phyloP scores from a whole-genome alignment of 2,888 invertebrate species.

The Laothoe populi region DNA sequence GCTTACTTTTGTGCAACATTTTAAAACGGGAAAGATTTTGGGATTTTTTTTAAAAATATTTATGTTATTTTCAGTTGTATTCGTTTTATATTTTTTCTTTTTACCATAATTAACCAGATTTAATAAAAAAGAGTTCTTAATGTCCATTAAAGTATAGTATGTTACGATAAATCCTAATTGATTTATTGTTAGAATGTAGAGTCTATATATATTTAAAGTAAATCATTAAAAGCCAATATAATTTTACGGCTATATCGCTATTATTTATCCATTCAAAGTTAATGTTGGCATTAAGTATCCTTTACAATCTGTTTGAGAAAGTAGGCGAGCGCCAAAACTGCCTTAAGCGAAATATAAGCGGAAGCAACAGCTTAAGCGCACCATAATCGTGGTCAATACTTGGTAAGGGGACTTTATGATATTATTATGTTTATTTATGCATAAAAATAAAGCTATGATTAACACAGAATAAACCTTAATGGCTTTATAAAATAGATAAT shows the following conservation, averaged over 20 bases:
- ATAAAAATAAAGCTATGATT: background rate
- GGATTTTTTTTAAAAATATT: too few relatives aligned
- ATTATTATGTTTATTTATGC: background rate
- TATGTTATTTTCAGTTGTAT: too few relatives aligned
- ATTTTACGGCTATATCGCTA: background rate
- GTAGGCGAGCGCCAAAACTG: slow-evolving; percentile 14
- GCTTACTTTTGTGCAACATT: background rate
- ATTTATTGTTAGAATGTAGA: background rate
- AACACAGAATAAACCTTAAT: too few relatives aligned
- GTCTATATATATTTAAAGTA: background rate
- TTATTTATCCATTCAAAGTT: slow-evolving; percentile 11
- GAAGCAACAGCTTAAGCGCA: slow-evolving; percentile 28
- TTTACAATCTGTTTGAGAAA: slow-evolving; percentile 18
- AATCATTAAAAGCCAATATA: background rate
- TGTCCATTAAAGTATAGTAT: too few relatives aligned
- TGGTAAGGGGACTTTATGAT: background rate
- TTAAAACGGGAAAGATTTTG: too few relatives aligned
- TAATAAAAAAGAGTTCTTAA: too few relatives aligned
- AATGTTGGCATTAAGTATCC: slow-evolving; percentile 17
- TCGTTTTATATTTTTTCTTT: too few relatives aligned
- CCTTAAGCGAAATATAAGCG: slow-evolving; percentile 17
- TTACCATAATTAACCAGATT: too few relatives aligned
- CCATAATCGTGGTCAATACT: background rate
- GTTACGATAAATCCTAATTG: background rate
- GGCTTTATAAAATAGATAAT: too few relatives aligned